Base-by-base conservation (phyloP, 2,888 invertebrate species). In the Eledona agricola region DNA sequence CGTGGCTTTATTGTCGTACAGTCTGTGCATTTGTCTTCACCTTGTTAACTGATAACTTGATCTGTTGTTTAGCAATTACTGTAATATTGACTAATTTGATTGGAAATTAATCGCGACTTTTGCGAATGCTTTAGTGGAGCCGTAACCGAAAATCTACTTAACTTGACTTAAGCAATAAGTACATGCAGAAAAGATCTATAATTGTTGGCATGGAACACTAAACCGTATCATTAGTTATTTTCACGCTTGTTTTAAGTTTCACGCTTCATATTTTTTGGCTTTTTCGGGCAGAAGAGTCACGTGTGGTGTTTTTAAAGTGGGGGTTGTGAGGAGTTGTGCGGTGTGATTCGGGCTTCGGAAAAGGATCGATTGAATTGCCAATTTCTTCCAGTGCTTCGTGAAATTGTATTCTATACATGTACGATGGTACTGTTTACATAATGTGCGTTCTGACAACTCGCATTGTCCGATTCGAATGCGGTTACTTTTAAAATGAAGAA, bases 291-390 rank as follows among this genome's bases (percentile, higher is more conserved):
- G 32, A n/a, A 3, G 31, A 4, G 20, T 34, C 28, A 28, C 46
- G 35, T 42, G 42, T 40, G 38, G 11, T n/a, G n/a, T n/a, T n/a
- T n/a, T n/a, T n/a, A n/a, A n/a, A 11, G 23, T 25, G 25, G 17
- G 11, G 20, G 9, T 19, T 13, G 17, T 16, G 22, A 4, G 25
- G 37, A 4, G 37, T 9, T 19, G 42, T 22, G 22, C 22, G 13
- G 43, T 43, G 43, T 43, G 31, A 43, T 31, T 12, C 28, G 13
- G 43, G 38, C 37, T 38, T 22, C 37, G 49, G 31, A 63, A 60
- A 64, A 68, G 64, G 68, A 64, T 67, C 67, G 65, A 71, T 71
- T 70, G 69, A 70, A 71, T 71, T 70, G 68, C 68, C 70, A 67
- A 71, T 70, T 67, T 68, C 69, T 69, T 70, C 66, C 68, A 69